Conservation (phyloP, 2,797 vertebrate species). For the Rhinella marina region DNA sequence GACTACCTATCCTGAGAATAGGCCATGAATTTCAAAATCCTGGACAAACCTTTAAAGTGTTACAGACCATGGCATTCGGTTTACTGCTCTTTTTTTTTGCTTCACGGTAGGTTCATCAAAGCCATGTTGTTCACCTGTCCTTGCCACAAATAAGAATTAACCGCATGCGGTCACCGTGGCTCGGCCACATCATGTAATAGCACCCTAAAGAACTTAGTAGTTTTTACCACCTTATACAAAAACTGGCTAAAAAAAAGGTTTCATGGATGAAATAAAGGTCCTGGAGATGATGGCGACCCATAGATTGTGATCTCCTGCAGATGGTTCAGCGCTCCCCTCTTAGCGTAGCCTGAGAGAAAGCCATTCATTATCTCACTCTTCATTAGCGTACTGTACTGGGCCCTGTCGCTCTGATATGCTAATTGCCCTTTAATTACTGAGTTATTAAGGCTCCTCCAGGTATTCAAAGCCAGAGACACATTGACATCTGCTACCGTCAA, state of each 20-base stretch:
- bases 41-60: no score
- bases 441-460: constrained; percentile 73
- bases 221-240: background rate
- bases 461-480: constrained; percentile 69
- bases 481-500: constrained; percentile 69
- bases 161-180: no score
- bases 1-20: no score
- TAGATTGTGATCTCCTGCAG: background rate
- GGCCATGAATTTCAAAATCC: no score
- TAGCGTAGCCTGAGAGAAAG: constrained; percentile 62
- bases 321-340: constrained; percentile 11
- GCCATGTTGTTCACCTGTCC: no score
- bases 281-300: background rate
- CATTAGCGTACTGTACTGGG: constrained; percentile 69
- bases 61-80: no score
- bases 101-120: no score
- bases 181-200: no score
- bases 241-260: background rate
- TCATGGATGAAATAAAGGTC: background rate
- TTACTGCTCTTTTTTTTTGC: no score
- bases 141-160: no score
- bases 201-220: no score
- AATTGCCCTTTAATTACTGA: constrained; percentile 76
- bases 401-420: constrained; percentile 72
- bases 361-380: constrained; percentile 73